phyloP scores from a whole-genome alignment of 23 tunicate species.

The Halocynthia aurantium region DNA sequence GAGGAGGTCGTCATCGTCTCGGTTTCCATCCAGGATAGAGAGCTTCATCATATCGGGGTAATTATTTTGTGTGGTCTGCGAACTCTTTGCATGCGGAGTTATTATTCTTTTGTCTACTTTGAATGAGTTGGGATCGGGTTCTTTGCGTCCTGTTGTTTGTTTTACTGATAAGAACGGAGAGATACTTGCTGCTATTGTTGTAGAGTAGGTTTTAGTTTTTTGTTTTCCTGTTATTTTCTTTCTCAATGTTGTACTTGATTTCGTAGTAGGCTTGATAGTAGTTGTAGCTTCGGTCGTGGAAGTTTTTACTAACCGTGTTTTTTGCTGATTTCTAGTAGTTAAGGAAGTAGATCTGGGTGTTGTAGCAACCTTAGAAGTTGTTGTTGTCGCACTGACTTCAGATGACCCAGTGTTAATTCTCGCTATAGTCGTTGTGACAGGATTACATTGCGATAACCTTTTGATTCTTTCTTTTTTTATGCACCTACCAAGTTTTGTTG shows the following conservation, averaged over 20 bases:
- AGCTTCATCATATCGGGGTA: no score
- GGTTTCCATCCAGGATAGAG: no score
- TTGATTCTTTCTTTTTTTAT: background rate
- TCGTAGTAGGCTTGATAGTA: background rate
- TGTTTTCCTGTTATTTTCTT: background rate
- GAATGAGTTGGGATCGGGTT: no score
- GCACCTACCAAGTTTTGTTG: conserved; percentile 3
- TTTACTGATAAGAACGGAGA: no score
- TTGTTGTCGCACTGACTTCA: background rate
- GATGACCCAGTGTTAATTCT: background rate
- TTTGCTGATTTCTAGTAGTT: no score
- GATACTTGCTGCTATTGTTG: no score
- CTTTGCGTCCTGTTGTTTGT: no score
- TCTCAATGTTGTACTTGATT: background rate
- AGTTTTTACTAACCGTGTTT: no score
- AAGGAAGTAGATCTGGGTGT: background rate
- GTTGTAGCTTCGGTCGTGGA: background rate
- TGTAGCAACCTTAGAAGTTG: background rate
- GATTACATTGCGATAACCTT: background rate
- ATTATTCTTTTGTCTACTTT: no score
- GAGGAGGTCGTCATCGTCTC: no score
- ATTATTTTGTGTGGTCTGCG: no score
- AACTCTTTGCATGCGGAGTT: no score
- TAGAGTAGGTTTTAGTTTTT: background rate
- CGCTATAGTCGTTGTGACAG: background rate